phyloP scores from a whole-genome alignment of 2,797 vertebrate genomes.

The Nothura maculosa region DNA sequence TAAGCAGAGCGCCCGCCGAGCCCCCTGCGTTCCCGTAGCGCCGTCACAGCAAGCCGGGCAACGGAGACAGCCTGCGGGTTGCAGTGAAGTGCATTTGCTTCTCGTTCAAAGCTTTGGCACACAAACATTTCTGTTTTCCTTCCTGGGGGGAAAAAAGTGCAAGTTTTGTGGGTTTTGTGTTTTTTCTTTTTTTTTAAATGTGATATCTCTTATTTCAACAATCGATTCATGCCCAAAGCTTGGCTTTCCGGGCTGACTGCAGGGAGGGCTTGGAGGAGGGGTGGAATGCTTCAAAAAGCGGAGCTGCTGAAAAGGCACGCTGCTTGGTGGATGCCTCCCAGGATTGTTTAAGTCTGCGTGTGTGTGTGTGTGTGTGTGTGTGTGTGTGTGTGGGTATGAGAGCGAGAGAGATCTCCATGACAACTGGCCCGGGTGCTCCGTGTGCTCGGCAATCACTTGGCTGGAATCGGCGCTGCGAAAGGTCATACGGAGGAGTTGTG shows the following conservation, averaged over 20 bases:
- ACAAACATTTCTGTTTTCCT: neutral
- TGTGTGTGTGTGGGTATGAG: neutral
- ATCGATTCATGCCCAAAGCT: constrained; percentile 42
- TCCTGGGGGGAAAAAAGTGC: neutral
- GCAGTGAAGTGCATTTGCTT: neutral
- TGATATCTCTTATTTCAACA: constrained; percentile 17
- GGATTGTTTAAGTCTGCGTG: constrained; percentile 56
- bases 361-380: neutral
- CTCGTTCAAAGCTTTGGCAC: constrained; percentile 4
- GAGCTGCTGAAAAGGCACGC: constrained; percentile 78
- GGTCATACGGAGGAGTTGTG: constrained; percentile 88
- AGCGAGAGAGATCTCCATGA: constrained; percentile 84
- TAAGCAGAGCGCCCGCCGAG: constrained; percentile 69
- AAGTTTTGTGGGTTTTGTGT: neutral
- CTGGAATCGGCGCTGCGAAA: constrained; percentile 79
- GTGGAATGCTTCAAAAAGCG: constrained; percentile 72
- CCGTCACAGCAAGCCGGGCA: constrained; percentile 58
- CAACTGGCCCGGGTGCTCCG: constrained; percentile 88
- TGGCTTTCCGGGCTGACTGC: constrained; percentile 61
- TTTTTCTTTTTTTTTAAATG: neutral
- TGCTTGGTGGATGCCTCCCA: constrained; percentile 78
- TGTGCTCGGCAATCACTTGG: constrained; percentile 82
- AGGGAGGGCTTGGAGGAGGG: constrained; percentile 76
- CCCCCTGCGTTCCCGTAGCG: constrained; percentile 61
- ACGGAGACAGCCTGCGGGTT: constrained; percentile 3